Conservation (phyloP, 2,797 vertebrate genomes). For the Scolopax bukidnonensis region DNA sequence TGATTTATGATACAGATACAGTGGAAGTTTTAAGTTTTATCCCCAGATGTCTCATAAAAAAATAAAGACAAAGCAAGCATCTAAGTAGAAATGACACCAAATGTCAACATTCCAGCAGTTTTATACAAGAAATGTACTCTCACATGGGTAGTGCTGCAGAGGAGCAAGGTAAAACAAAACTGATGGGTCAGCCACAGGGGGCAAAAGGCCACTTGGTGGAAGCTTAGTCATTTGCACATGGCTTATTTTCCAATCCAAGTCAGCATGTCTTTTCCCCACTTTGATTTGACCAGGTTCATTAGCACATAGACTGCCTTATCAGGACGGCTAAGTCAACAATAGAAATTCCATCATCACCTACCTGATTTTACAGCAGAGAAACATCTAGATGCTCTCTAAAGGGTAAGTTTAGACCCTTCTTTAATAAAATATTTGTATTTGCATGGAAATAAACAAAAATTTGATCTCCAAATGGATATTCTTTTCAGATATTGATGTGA, state of each 20-base stretch:
- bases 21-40: slow-evolving; percentile 42
- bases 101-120: slow-evolving; percentile 35
- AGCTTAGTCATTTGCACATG: background rate
- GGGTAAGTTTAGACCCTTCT: background rate
- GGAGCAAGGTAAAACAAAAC: background rate
- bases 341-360: background rate
- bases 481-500: background rate
- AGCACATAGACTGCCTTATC: background rate
- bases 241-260: background rate
- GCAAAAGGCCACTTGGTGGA: background rate
- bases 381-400: background rate
- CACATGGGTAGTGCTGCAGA: background rate
- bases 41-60: slow-evolving; percentile 37
- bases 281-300: background rate
- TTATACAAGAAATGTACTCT: background rate
- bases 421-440: background rate
- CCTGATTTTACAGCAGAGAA: background rate
- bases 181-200: background rate
- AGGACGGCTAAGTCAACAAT: background rate
- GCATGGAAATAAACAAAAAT: background rate
- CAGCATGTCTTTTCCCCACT: background rate
- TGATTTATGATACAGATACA: slow-evolving; percentile 60
- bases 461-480: background rate
- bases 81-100: slow-evolving; percentile 40
- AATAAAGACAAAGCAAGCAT: slow-evolving; percentile 45